Evolutionary conservation across 1,140 invertebrate genomes (phyloP).

Genomic region (Proales similis): DNA sequence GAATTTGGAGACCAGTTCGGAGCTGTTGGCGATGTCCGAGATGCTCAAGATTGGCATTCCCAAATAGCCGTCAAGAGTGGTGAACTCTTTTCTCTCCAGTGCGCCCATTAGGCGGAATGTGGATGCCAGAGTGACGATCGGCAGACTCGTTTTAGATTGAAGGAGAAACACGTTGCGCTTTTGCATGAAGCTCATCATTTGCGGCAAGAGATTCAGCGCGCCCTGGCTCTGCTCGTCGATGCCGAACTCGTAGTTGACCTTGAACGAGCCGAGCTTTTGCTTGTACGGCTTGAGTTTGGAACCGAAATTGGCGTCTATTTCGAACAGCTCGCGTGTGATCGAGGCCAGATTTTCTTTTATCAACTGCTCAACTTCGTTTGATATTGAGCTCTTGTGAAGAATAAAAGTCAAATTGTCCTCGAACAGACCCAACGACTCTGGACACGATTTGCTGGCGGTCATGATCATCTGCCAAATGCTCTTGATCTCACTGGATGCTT

Average conservation of each 20-base stretch:
- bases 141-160: neutral
- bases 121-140: neutral
- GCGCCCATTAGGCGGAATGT: constrained; percentile 33
- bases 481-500: constrained; percentile 5
- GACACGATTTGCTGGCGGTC: constrained; percentile 1
- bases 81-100: constrained; percentile 14
- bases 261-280: neutral
- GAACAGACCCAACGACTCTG: constrained; percentile 27
- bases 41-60: constrained; percentile 23
- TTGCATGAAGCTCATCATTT: constrained; percentile 16
- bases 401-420: constrained; percentile 25
- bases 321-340: constrained; percentile 23
- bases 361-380: neutral
- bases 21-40: neutral
- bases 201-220: constrained; percentile 24
- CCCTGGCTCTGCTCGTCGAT: constrained; percentile 7
- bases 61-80: constrained; percentile 2
- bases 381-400: neutral
- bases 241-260: constrained; percentile 17
- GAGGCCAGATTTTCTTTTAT: constrained; percentile 29
- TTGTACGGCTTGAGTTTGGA: constrained; percentile 1
- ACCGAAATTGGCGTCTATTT: constrained; percentile 19
- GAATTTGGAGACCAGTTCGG: neutral
- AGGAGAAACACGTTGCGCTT: constrained; percentile 18
- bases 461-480: constrained; percentile 35